Conservation (phyloP, 1,140 invertebrate genomes). For the Trichomalopsis sarcophagae region DNA sequence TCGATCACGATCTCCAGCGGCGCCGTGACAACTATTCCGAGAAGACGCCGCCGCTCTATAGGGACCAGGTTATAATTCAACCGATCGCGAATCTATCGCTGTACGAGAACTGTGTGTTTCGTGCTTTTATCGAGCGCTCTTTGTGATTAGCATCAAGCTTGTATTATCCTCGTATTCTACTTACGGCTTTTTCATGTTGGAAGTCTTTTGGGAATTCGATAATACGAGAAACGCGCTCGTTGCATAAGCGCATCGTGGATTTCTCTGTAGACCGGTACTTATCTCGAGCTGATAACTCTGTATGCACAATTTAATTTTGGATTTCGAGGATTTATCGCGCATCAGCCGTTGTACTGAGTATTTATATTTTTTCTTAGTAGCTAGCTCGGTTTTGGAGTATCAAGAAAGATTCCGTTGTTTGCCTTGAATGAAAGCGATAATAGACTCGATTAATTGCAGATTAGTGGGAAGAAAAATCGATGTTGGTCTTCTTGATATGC, state of each 20-base stretch:
- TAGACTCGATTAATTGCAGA: too few species aligned
- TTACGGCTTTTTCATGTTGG: too few species aligned
- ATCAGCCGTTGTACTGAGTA: not conserved
- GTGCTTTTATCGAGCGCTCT: not conserved
- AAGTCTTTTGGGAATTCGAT: too few species aligned
- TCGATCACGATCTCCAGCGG: slow-evolving; percentile 14
- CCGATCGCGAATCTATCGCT: not conserved
- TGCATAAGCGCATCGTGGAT: not conserved
- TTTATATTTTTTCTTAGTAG: too few species aligned
- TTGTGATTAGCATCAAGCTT: not conserved
- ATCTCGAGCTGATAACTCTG: not conserved
- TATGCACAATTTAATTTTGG: not conserved
- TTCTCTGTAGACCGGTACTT: not conserved
- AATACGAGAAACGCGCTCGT: too few species aligned
- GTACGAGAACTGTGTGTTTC: too few species aligned
- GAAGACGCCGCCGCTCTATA: slow-evolving; percentile 7
- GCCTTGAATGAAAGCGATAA: too few species aligned
- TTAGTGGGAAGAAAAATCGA: too few species aligned
- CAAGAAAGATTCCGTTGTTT: too few species aligned
- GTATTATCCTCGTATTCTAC: too few species aligned
- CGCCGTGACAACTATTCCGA: not conserved
- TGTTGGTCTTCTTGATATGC: too few species aligned
- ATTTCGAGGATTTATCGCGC: not conserved
- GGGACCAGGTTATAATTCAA: slow-evolving; percentile 6
- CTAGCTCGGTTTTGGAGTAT: too few species aligned